A percentile compares a stretch with the other conserved stretches of the same genome.
Evolutionary conservation across 1,140 invertebrate genomes (phyloP).

Genomic region (Drosophila tristis): DNA sequence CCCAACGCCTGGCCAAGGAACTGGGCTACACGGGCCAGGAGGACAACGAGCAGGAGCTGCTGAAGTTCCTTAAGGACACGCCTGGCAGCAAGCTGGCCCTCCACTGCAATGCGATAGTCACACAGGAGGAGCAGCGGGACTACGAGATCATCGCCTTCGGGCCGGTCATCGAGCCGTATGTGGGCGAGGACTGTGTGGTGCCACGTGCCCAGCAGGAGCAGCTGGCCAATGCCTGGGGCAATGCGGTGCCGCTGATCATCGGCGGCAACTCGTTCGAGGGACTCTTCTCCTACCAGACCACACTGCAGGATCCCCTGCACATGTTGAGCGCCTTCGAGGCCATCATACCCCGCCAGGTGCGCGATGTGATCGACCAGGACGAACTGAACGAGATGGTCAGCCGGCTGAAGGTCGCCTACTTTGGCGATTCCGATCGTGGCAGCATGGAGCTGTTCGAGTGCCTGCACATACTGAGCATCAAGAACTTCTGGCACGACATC

Average conservation of each 20-base stretch:
- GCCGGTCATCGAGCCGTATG: slow-evolving; percentile 81
- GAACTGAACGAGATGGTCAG: slow-evolving; percentile 51
- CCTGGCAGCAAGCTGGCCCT: slow-evolving; percentile 41
- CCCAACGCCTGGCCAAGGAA: slow-evolving; percentile 51
- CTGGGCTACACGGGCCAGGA: slow-evolving; percentile 68
- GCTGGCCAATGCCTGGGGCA: slow-evolving; percentile 75
- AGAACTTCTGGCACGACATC: slow-evolving; percentile 83
- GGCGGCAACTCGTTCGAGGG: slow-evolving; percentile 83
- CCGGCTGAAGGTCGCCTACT: slow-evolving; percentile 59
- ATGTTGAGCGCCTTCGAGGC: slow-evolving; percentile 59
- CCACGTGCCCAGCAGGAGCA: slow-evolving; percentile 71
- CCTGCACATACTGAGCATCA: slow-evolving; percentile 63
- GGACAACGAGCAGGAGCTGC: slow-evolving; percentile 54
- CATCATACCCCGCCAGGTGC: slow-evolving; percentile 47
- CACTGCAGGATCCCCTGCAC: slow-evolving; percentile 43
- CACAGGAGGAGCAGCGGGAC: slow-evolving; percentile 54
- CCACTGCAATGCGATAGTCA: slow-evolving; percentile 55
- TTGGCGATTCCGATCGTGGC: slow-evolving; percentile 40
- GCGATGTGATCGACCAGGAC: slow-evolving; percentile 40
- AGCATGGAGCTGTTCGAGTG: slow-evolving; percentile 53
- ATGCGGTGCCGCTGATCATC: slow-evolving; percentile 83
- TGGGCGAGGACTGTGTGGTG: slow-evolving; percentile 72
- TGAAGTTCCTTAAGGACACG: slow-evolving; percentile 77
- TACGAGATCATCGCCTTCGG: slow-evolving; percentile 72
- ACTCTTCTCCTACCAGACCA: slow-evolving; percentile 62